Base-by-base conservation (phyloP, 1,140 invertebrate genomes). In the Nephila pilipes region DNA sequence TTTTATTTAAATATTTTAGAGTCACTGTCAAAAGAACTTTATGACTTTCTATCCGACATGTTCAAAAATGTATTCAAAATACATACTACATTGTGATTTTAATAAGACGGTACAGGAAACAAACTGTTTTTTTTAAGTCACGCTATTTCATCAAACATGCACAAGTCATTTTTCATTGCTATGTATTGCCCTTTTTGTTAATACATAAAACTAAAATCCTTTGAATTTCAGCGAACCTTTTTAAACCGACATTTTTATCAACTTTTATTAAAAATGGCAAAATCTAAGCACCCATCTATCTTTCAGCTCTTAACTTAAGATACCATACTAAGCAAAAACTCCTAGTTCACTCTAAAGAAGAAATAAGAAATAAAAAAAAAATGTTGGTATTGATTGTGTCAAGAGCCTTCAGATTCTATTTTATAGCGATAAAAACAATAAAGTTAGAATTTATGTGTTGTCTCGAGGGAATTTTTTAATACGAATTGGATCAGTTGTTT, bases 211-310 rank as follows among this genome's bases (percentile, higher is more conserved):
- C 46, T 81, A 81, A 46, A 54, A 54, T 55, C 80, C 80, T 14
- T 81, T 81, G 80, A 81, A 25, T 46, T 55, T 29, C 80, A 81
- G 46, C n/a, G n/a, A 29, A 81, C 38, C 80, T 81, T 81, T 81
- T 14, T n/a, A 55, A 81, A 54, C 36, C 12, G 10, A n/a, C 14
- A 18, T 81, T 81, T 22, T 81, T 55, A 81, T 81, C 36, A 81
- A 81, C 38, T 54, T 54, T 81, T 81, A 81, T 81, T 55, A 55
- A 81, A 54, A 81, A 81, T 55, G n/a, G 38, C n/a, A 29, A 81
- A 81, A 38, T 54, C 20, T 81, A 81, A 81, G 25, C 46, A 54
- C 18, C 20, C 46, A 81, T 81, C 80, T 38, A 81, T 81, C 80
- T 81, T 81, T 81, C 80, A 2, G 38, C 12, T 54, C 25, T 29